Base-by-base conservation (phyloP, 2,888 invertebrate species). In the Brachyopa scutellaris region DNA sequence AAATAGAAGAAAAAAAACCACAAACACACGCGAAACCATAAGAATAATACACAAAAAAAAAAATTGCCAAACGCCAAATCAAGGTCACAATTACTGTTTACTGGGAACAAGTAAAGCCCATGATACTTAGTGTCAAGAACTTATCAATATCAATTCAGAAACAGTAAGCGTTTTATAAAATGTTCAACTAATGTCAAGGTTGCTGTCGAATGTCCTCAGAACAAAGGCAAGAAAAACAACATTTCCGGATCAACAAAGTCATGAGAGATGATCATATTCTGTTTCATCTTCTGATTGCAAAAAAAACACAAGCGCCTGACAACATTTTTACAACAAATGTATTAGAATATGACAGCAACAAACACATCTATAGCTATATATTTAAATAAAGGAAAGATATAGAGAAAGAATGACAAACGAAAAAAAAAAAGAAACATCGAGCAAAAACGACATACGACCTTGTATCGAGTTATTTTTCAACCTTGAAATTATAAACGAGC, bases 381-480 rank as follows among this genome's bases (percentile, higher is more conserved):
- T 78, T 64, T 64, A 57, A 72, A 72, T 78, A 36, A 78, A 72
- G 38, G 47, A 45, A 62, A 55, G 47, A 62, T 38, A 15, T 26
- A 72, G 13, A 45, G 59, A 47, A 40, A 45, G 15, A 8, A 57
- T 5, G 26, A 26, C 26, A 26, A 6, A 26, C 26, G 6, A 26
- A 26, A 26, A 6, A 7, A 62, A 59, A 69, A 61, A 51, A 61
- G 33, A 31, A 67, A 45, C 49, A 69, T 51, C 67, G 38, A 74
- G 66, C 57, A 74, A 78, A 72, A 78, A 67, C 67, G 64, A 49
- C 70, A 84, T 85, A 86, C 88, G 89, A 89, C 90, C 90, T 90
- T 90, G 90, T 85, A 84, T 87, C 86, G 88, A 88, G 89, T 87
- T 90, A 89, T 90, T 90, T 88, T 89, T 89, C 87, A 89, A 89